These are phyloP conservation scores for Rhinopomastus cyanomelas DNA, from an alignment of 2,113 vertebrate genomes.

Conservation along the genomic window DNA sequence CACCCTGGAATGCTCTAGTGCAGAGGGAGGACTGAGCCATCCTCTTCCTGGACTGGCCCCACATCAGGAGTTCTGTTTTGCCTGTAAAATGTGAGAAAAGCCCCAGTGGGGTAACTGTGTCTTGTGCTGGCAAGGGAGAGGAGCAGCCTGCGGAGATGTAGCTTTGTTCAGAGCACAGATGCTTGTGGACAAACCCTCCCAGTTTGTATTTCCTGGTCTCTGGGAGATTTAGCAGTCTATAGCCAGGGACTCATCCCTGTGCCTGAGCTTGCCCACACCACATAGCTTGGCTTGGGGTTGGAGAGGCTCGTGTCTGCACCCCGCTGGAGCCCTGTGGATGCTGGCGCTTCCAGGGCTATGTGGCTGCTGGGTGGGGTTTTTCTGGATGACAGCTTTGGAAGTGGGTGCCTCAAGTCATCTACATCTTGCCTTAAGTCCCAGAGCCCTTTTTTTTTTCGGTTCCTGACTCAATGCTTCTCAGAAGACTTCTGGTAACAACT, in stretches of 20 bases:
- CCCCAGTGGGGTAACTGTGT: not conserved
- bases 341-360: slow-evolving; percentile 5
- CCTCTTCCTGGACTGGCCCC: not conserved
- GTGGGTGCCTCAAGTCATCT: slow-evolving; percentile 46
- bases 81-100: not conserved
- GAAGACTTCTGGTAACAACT: slow-evolving; percentile 67
- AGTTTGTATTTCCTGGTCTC: slow-evolving; percentile 25
- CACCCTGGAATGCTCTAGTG: not conserved
- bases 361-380: slow-evolving; percentile 16
- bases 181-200: slow-evolving; percentile 25
- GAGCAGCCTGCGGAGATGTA: not conserved
- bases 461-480: slow-evolving; percentile 50
- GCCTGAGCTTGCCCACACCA: not conserved
- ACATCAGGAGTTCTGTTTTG: not conserved
- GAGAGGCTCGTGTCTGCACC: rapidly evolving
- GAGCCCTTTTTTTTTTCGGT: not conserved
- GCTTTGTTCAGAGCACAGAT: slow-evolving; percentile 40
- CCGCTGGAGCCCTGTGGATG: not conserved
- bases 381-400: slow-evolving; percentile 47
- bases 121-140: slow-evolving; percentile 15
- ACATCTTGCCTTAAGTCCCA: slow-evolving; percentile 26
- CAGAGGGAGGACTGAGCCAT: not conserved
- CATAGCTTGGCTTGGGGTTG: not conserved
- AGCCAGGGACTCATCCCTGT: not conserved
- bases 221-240: not conserved